Percentiles rank a stretch among this genome's conserved stretches.
Evolutionary conservation across 2,888 invertebrate genomes (phyloP).

Genomic region (Coleophora flavipennella): DNA sequence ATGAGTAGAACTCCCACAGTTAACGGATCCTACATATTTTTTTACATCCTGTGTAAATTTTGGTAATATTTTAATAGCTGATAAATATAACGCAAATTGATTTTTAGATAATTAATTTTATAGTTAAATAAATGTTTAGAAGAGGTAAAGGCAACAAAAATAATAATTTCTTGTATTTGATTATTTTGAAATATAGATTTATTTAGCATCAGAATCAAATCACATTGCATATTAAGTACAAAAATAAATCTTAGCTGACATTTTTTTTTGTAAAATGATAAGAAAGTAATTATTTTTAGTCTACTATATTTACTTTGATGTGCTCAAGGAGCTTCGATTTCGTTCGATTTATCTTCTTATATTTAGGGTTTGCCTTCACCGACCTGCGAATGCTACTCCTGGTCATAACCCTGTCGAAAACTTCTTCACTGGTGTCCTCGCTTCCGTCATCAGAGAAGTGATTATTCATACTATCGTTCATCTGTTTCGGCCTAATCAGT

Average conservation of each 20-base stretch:
- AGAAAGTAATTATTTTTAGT: conserved; percentile 23
- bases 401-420: conserved; percentile 61
- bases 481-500: conserved; percentile 46
- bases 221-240: conserved; percentile 1
- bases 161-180: no score
- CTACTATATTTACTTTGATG: conserved; percentile 57
- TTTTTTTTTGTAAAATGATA: no score
- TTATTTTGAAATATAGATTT: not conserved
- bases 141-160: no score
- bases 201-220: conserved; percentile 1
- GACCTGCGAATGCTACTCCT: conserved; percentile 59
- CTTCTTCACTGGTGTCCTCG: conserved; percentile 65
- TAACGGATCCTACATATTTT: no score
- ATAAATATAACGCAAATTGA: no score
- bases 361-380: conserved; percentile 65
- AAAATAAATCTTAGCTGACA: no score
- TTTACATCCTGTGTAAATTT: no score
- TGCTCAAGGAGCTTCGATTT: conserved; percentile 63
- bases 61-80: no score
- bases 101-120: no score
- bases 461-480: conserved; percentile 64
- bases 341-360: conserved; percentile 60
- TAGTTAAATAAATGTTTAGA: no score
- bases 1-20: no score
- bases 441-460: conserved; percentile 66